Evolutionary conservation across 1,140 invertebrate genomes (phyloP).

Genomic region (Bombus fervidus): DNA sequence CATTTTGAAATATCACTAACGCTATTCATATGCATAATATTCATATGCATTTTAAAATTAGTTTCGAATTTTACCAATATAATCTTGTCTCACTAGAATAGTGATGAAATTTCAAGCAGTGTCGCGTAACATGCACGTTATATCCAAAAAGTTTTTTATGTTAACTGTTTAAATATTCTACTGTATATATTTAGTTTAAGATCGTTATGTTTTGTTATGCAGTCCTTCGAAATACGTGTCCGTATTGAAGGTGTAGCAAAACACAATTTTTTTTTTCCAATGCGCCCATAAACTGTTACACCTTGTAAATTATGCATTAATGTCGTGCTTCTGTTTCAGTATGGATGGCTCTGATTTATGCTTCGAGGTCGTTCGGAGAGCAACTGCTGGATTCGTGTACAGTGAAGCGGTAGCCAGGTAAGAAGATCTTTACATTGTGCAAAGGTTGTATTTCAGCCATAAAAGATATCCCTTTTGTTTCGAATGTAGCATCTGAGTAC

Average conservation of each 20-base stretch:
- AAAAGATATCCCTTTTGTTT: background rate
- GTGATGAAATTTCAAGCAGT: no score
- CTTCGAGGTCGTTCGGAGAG: constrained; percentile 98
- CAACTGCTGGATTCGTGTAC: constrained; percentile 97
- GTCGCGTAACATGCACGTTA: no score
- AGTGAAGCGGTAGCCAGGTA: constrained; percentile 99
- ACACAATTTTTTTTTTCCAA: background rate
- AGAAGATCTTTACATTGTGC: constrained; percentile 69
- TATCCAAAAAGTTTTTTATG: no score
- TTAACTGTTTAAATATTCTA: background rate
- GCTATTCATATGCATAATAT: no score
- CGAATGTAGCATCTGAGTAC: background rate
- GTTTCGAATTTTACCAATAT: no score
- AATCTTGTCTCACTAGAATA: no score
- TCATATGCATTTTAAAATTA: no score
- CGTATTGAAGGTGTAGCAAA: background rate
- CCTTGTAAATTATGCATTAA: constrained; percentile 48
- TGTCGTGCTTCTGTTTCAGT: constrained; percentile 85
- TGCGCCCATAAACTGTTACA: background rate
- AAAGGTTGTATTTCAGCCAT: constrained; percentile 5
- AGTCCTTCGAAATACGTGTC: background rate
- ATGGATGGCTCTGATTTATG: constrained; percentile 99
- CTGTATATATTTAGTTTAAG: background rate
- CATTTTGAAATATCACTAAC: no score
- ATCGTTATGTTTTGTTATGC: background rate